A percentile compares a stretch with the other conserved stretches of the same genome.
Evolutionary conservation across 2,797 vertebrate species (phyloP).

Genomic region (Pseudomugil tenellus): DNA sequence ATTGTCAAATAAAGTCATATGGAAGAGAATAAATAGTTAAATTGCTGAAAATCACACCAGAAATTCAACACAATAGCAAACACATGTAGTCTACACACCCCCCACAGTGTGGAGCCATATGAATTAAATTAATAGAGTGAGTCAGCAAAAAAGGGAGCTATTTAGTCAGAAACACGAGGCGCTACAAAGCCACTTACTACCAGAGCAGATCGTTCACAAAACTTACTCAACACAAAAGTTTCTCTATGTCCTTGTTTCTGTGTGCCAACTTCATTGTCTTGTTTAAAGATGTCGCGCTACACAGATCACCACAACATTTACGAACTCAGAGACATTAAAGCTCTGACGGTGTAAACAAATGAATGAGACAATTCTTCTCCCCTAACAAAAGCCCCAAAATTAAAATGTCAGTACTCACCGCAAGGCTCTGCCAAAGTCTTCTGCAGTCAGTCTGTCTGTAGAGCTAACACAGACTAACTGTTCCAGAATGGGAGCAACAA

Average conservation of each 20-base stretch:
- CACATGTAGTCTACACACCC: slow-evolving; percentile 54
- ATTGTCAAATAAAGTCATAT: slow-evolving; percentile 4
- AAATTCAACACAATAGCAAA: slow-evolving; percentile 35
- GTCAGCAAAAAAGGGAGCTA: slow-evolving; percentile 64
- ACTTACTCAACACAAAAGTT: slow-evolving; percentile 19
- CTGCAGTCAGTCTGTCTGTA: slow-evolving; percentile 22
- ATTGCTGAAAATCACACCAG: slow-evolving; percentile 10
- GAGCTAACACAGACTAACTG: slow-evolving; percentile 40
- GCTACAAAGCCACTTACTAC: slow-evolving; percentile 17
- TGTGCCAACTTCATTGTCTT: background rate
- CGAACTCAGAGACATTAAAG: background rate
- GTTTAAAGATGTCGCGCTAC: background rate
- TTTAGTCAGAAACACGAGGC: slow-evolving; percentile 47
- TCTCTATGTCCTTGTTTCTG: background rate
- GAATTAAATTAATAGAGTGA: slow-evolving; percentile 68
- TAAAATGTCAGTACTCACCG: slow-evolving; percentile 64
- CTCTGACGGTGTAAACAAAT: slow-evolving; percentile 32
- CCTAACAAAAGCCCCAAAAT: slow-evolving; percentile 5
- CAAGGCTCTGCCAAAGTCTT: slow-evolving; percentile 18
- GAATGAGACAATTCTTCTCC: slow-evolving; percentile 41
- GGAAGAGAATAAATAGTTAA: slow-evolving; percentile 14
- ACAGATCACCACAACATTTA: background rate
- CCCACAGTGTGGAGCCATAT: slow-evolving; percentile 55
- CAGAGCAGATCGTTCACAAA: slow-evolving; percentile 13
- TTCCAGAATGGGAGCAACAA: slow-evolving; percentile 69